These are phyloP conservation scores for Smithornis capensis DNA, from an alignment of 2,113 vertebrate genomes.

Conservation along the genomic window DNA sequence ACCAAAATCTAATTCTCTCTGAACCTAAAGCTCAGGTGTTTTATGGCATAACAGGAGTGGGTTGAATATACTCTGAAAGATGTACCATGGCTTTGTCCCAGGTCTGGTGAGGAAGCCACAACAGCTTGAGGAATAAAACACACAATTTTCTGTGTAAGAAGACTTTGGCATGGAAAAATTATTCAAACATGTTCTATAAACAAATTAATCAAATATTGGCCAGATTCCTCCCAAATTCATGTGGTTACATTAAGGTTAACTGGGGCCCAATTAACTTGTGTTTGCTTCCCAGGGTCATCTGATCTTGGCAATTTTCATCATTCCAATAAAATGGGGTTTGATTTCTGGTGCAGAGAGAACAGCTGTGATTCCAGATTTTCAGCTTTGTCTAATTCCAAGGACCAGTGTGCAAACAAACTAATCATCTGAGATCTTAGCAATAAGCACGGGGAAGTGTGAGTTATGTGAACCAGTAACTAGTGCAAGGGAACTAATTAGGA, in stretches of 20 bases:
- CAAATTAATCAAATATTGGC: constrained; percentile 40
- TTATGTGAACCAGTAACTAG: constrained; percentile 18
- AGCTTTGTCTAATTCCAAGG: constrained; percentile 18
- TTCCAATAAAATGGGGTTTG: constrained; percentile 29
- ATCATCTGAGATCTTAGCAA: constrained; percentile 31
- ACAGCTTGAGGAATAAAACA: neutral
- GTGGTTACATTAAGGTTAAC: neutral
- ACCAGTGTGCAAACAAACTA: constrained; percentile 47
- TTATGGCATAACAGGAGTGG: neutral
- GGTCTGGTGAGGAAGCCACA: neutral
- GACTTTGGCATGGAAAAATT: neutral
- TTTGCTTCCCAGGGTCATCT: constrained; percentile 4
- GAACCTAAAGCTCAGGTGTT: neutral
- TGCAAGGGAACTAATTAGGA: constrained; percentile 53
- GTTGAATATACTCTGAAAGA: neutral
- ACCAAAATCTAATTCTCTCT: neutral
- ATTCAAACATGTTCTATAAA: constrained; percentile 17
- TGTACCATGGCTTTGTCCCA: neutral
- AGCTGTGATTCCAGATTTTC: constrained; percentile 10
- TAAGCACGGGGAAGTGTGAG: neutral
- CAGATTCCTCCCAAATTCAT: neutral
- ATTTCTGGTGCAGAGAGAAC: constrained; percentile 27
- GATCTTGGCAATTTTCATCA: constrained; percentile 31
- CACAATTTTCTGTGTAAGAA: neutral
- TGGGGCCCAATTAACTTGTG: constrained; percentile 12